Evolutionary conservation across 2,797 vertebrate species (phyloP).

Genomic region (Leptodactylus fallax): DNA sequence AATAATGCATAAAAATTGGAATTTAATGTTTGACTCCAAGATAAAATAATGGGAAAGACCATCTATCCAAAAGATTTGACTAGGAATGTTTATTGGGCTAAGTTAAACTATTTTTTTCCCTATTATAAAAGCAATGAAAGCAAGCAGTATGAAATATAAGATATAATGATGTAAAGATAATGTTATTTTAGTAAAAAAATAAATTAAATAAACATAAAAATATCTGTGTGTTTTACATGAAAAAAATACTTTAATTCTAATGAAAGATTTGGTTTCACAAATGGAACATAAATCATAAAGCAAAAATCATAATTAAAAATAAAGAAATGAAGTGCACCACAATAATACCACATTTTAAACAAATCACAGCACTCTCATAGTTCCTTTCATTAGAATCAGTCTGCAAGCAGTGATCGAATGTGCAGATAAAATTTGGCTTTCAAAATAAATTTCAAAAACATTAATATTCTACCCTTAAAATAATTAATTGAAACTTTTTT

Average conservation of each 20-base stretch:
- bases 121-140: not conserved
- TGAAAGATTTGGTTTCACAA: constrained; percentile 58
- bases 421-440: not conserved
- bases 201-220: constrained; percentile 4
- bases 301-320: constrained; percentile 29
- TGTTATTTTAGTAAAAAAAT: not conserved
- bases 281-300: constrained; percentile 41
- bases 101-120: not conserved
- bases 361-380: constrained; percentile 46
- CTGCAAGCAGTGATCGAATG: constrained; percentile 58
- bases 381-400: constrained; percentile 58
- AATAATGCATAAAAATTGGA: not conserved
- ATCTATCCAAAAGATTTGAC: not conserved
- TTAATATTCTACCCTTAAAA: not conserved
- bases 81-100: not conserved
- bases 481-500: too few relatives aligned
- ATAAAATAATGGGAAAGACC: not conserved
- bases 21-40: not conserved
- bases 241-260: constrained; percentile 44
- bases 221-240: constrained; percentile 12
- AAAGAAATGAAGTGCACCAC: constrained; percentile 49
- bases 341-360: constrained; percentile 46
- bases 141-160: constrained; percentile 10
- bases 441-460: not conserved
- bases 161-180: constrained; percentile 2